These are phyloP conservation scores for Drosophila teissieri DNA, from an alignment of 1,140 invertebrate species.

Conservation along the genomic window DNA sequence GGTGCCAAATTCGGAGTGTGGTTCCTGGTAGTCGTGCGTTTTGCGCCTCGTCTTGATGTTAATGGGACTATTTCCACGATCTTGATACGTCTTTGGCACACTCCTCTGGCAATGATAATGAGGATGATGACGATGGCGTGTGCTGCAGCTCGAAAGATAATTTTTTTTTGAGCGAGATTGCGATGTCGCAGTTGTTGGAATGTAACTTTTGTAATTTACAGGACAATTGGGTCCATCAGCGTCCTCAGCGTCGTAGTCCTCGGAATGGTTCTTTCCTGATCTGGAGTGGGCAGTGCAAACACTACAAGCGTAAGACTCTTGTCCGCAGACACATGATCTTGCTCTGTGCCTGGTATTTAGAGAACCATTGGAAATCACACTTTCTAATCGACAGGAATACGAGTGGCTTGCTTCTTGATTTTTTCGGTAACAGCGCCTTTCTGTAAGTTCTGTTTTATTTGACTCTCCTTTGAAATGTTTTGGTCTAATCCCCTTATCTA, in stretches of 20 bases:
- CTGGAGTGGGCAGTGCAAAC: background rate
- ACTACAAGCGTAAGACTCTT: background rate
- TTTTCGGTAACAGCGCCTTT: background rate
- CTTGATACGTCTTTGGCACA: conserved; percentile 49
- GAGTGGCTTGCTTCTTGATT: background rate
- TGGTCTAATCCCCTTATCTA: no score
- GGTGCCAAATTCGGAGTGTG: background rate
- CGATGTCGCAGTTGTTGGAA: conserved; percentile 2
- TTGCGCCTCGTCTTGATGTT: conserved; percentile 21
- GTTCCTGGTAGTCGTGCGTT: background rate
- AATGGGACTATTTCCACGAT: conserved; percentile 67
- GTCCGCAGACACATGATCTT: background rate
- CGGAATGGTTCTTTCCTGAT: background rate
- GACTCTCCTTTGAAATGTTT: background rate
- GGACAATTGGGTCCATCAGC: conserved; percentile 7
- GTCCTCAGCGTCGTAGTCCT: background rate
- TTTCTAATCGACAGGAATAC: background rate
- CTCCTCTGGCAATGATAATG: conserved; percentile 15
- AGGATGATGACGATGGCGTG: conserved; percentile 14
- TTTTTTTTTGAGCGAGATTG: conserved; percentile 8
- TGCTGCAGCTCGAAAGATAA: conserved; percentile 18
- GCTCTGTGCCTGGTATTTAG: background rate
- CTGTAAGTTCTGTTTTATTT: background rate
- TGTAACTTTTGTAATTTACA: conserved; percentile 12
- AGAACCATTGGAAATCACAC: background rate